Base-by-base conservation (phyloP, 2,888 invertebrate genomes). In the Drosophila suboccidentalis region DNA sequence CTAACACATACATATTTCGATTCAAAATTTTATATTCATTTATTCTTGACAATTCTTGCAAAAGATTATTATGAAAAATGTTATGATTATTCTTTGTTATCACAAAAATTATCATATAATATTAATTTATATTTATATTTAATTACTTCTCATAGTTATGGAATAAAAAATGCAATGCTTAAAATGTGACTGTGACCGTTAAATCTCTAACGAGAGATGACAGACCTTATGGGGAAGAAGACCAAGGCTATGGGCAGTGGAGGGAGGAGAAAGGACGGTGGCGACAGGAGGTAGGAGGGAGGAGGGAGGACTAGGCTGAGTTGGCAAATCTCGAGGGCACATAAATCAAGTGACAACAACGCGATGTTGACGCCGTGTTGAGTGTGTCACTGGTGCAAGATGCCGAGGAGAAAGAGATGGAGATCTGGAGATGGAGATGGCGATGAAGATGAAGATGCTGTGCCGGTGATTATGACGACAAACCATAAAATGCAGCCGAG, bases 381-480 rank as follows among this genome's bases (percentile, higher is more conserved):
- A 82, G 78, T 83, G 82, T 83, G 80, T 82, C 83, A 82, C 71
- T 82, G 69, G 76, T 63, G 51, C 78, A 71, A 41, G 41, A 32
- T 38, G 47, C 15, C 17, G 34, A 39, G 15, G 13, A 1, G 46
- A 13, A 5, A 29, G 49, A 19, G 44, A 44, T 6, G 17, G 22
- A 10, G 15, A 26, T 22, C 22, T 22, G 36, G 11, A 22, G 4
- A 11, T 10, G 6, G 32, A 32, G 39, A 49, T 19, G 22, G 10
- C 41, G 2, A 55, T 29, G 43, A 22, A n/a, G 58, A 51, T 34
- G 44, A 47, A 69, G 83, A 78, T 81, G 78, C 81, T 82, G 82
- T 61, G 84, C 59, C 69, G 76, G 80, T 82, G 84, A 84, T 84
- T 84, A 84, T 84, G 87, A 87, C 85, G 87, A 84, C 87, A 84